Conservation (phyloP, 2,113 vertebrate genomes). For the Murina feae region DNA sequence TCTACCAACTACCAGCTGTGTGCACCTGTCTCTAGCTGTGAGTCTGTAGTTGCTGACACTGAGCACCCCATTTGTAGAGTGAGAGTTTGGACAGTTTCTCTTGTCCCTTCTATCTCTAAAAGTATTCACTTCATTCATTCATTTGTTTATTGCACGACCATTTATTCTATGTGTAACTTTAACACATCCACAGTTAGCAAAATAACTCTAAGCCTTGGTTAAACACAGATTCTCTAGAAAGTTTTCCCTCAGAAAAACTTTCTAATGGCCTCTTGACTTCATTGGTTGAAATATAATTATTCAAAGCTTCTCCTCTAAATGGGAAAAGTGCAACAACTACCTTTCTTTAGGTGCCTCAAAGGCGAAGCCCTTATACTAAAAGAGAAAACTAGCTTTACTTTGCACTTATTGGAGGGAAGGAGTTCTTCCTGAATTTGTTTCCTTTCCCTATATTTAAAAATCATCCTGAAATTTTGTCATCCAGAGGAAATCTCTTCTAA, state of each 20-base stretch:
- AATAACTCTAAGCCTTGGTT: not conserved
- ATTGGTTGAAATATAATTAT: not conserved
- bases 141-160: not conserved
- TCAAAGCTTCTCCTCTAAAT: not conserved
- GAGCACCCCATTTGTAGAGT: not conserved
- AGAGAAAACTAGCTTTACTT: not conserved
- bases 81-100: not conserved
- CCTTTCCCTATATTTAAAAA: not conserved
- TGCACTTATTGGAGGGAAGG: not conserved
- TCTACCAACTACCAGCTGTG: not conserved
- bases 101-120: not conserved
- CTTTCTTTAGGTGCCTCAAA: not conserved
- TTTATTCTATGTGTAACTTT: slow-evolving; percentile 22
- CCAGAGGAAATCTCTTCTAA: not conserved
- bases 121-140: not conserved
- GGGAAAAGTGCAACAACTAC: not conserved
- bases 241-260: not conserved
- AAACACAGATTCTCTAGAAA: not conserved
- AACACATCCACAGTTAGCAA: not conserved
- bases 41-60: not conserved
- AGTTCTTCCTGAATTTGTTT: slow-evolving; percentile 7
- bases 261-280: not conserved
- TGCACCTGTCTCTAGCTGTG: not conserved
- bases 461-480: not conserved
- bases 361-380: not conserved